A percentile compares a stretch with the other conserved stretches of the same genome.
phyloP scores from a whole-genome alignment of 1,140 invertebrate genomes.

The Thaumetopoea pityocampa region DNA sequence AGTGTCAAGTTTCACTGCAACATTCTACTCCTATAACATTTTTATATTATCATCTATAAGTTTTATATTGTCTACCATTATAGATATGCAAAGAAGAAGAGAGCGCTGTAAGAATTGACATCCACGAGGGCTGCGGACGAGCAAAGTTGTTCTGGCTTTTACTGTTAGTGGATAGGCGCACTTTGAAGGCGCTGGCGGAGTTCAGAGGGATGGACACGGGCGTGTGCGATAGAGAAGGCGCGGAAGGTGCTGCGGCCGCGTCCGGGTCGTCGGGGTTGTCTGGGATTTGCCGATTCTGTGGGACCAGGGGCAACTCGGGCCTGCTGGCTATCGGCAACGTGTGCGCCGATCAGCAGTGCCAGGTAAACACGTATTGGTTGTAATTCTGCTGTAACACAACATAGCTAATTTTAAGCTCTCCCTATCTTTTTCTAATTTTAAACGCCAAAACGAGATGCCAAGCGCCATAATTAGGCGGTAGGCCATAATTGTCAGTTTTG shows the following conservation, averaged over 20 bases:
- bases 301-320: slow-evolving; percentile 87
- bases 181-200: slow-evolving; percentile 95
- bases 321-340: slow-evolving; percentile 94
- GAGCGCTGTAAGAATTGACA: slow-evolving; percentile 93
- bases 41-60: not conserved
- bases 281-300: slow-evolving; percentile 95
- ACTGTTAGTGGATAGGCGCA: slow-evolving; percentile 93
- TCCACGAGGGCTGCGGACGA: slow-evolving; percentile 96
- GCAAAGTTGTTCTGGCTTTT: slow-evolving; percentile 97
- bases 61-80: slow-evolving; percentile 3
- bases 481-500: no score
- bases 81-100: slow-evolving; percentile 96
- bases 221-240: slow-evolving; percentile 36
- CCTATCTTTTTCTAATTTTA: not conserved
- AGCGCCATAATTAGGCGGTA: no score
- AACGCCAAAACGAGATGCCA: no score
- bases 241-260: slow-evolving; percentile 34
- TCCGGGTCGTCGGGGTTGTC: slow-evolving; percentile 66
- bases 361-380: slow-evolving; percentile 76
- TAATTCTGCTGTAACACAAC: not conserved
- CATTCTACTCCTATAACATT: slow-evolving; percentile 1
- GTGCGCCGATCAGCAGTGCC: slow-evolving; percentile 95
- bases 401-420: not conserved
- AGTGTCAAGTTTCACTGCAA: no score
- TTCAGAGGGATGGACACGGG: slow-evolving; percentile 82